Conservation (phyloP, 2,113 vertebrate genomes). For the Genyomyrus donnyi region DNA sequence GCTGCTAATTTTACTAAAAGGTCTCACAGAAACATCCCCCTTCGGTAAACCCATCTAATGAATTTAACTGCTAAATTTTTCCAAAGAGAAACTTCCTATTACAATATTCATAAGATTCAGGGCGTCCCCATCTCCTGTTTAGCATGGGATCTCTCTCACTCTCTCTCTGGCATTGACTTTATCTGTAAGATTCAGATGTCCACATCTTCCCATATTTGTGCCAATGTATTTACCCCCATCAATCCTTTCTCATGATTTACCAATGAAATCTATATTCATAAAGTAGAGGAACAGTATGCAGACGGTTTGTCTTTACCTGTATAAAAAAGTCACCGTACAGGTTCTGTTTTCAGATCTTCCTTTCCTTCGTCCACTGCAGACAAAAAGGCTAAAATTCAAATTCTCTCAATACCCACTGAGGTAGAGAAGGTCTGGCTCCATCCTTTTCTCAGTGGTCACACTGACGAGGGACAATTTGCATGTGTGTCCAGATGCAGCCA, state of each 20-base stretch:
- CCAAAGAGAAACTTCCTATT: slow-evolving; percentile 57
- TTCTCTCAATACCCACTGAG: slow-evolving; percentile 17
- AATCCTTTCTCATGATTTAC: background rate
- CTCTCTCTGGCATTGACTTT: slow-evolving; percentile 18
- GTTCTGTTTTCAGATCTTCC: slow-evolving; percentile 12
- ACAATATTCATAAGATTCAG: slow-evolving; percentile 75
- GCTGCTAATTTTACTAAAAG: slow-evolving; percentile 80
- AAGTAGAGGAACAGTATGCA: slow-evolving; percentile 7
- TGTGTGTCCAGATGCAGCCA: slow-evolving; percentile 64
- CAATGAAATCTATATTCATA: background rate
- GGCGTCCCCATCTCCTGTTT: slow-evolving; percentile 37
- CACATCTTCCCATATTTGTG: background rate
- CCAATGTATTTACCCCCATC: background rate
- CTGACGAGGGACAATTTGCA: slow-evolving; percentile 70
- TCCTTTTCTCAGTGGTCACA: slow-evolving; percentile 41
- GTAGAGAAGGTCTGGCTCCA: slow-evolving; percentile 52
- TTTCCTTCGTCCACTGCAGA: slow-evolving; percentile 18
- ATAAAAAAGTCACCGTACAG: background rate
- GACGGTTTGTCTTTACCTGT: slow-evolving; percentile 36
- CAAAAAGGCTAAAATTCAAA: slow-evolving; percentile 14
- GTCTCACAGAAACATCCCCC: slow-evolving; percentile 62
- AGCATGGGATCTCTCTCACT: slow-evolving; percentile 22
- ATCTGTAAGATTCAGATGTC: background rate
- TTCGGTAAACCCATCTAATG: slow-evolving; percentile 77
- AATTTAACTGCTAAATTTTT: slow-evolving; percentile 72